Evolutionary conservation across 2,888 invertebrate genomes (phyloP).

Genomic region (Sminthurinus aureus): DNA sequence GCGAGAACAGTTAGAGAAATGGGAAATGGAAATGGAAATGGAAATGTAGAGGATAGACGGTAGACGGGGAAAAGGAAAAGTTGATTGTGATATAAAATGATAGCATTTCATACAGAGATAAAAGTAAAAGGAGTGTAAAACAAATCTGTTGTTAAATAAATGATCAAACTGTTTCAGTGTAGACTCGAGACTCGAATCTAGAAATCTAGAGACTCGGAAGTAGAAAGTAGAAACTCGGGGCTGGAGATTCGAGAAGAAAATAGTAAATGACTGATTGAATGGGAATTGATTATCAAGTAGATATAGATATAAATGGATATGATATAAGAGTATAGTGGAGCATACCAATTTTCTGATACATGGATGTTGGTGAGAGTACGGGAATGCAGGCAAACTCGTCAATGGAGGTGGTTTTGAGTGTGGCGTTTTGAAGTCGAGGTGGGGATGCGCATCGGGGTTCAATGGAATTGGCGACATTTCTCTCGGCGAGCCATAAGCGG

Average conservation of each 20-base stretch:
- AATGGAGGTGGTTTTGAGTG: slow-evolving; percentile 73
- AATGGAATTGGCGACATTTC: slow-evolving; percentile 78
- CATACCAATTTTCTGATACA: slow-evolving; percentile 75
- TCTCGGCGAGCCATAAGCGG: slow-evolving; percentile 78
- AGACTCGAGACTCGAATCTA: no score
- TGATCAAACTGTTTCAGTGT: slow-evolving; percentile 15
- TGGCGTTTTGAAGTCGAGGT: slow-evolving; percentile 71
- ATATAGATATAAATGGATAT: neutral
- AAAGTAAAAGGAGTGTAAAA: neutral
- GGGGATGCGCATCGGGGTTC: slow-evolving; percentile 82
- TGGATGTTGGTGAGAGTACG: slow-evolving; percentile 76
- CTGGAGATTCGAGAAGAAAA: no score
- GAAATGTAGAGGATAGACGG: neutral
- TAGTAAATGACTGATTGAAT: slow-evolving; percentile 9
- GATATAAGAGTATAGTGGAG: neutral
- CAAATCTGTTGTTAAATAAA: neutral
- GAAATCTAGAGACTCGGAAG: no score
- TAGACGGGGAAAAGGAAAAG: neutral
- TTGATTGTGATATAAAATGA: neutral
- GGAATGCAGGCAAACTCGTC: slow-evolving; percentile 83
- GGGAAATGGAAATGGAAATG: neutral
- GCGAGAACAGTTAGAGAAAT: neutral
- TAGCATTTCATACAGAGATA: neutral
- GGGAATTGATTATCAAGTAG: neutral
- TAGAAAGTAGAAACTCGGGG: no score